Evolutionary conservation across 2,888 invertebrate genomes (phyloP).

Genomic region (Polyploca ridens): DNA sequence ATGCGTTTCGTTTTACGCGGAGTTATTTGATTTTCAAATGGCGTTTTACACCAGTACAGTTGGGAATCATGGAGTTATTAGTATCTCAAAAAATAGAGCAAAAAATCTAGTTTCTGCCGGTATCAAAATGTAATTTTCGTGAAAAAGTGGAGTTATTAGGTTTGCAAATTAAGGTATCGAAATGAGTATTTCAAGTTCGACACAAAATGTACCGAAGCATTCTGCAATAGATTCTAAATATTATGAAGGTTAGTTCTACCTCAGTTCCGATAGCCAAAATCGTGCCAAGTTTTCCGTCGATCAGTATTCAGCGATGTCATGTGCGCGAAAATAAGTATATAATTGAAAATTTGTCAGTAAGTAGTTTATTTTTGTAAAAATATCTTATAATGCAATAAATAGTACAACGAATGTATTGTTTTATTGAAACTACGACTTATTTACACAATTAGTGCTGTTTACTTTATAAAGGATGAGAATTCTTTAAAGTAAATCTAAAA

Average conservation of each 20-base stretch:
- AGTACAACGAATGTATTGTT: conserved; percentile 33
- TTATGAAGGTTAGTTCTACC: conserved; percentile 48
- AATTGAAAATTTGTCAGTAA: conserved; percentile 11
- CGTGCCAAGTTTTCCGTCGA: conserved; percentile 63
- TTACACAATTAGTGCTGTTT: background rate
- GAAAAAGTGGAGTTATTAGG: too few relatives aligned
- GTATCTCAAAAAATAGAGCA: too few relatives aligned
- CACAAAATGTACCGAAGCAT: conserved; percentile 33
- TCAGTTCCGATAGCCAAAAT: conserved; percentile 51
- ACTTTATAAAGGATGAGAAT: too few relatives aligned
- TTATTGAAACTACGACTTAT: conserved; percentile 25
- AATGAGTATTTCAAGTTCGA: conserved; percentile 14
- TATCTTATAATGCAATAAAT: conserved; percentile 40
- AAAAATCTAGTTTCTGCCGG: too few relatives aligned
- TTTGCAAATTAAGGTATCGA: too few relatives aligned
- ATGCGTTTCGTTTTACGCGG: too few relatives aligned
- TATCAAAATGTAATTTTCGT: too few relatives aligned
- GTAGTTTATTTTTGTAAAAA: conserved; percentile 19
- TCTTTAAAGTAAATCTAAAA: too few relatives aligned
- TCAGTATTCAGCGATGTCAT: conserved; percentile 64
- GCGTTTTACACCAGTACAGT: too few relatives aligned
- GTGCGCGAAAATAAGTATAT: conserved; percentile 22
- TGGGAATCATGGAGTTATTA: too few relatives aligned
- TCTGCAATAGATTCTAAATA: conserved; percentile 32
- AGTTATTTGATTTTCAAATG: too few relatives aligned